Base-by-base conservation (phyloP, 1,140 invertebrate species). In the Parapsyche elsis region DNA sequence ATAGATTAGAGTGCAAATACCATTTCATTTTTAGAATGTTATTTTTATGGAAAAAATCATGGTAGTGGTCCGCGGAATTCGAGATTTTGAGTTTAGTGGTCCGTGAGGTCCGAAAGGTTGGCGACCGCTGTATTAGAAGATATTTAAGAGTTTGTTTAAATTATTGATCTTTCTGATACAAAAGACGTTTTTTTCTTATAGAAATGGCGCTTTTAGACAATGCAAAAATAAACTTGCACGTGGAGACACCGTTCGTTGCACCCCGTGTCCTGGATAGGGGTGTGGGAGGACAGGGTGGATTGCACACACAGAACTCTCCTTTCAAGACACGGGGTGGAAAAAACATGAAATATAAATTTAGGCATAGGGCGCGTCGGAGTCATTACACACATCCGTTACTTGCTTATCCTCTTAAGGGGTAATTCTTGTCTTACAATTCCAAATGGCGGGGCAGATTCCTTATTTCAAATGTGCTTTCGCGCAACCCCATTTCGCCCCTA, bases 321-420 rank as follows among this genome's bases (percentile, higher is more conserved):
- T 61, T 10, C 61, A 75, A 79, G 74, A 79, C 59, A 81, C 71
- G 80, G 80, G 85, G 84, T 19, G 64, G 85, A 86, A 84, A 84
- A 83, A 83, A 84, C 85, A 85, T 86, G 87, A 88, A 88, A 88
- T 89, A 89, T 87, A 86, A 87, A 87, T 87, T 85, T 83, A 78
- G 82, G 82, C 82, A 75, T 82, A 81, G 85, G 83, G 84, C 84
- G 85, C 85, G 84, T 85, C 83, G 85, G 46, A 77, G 87, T 85
- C 87, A 85, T 89, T 88, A 84, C 85, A 81, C 84, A 85, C 88
- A 89, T 88, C 87, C 88, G 88, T 86, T 88, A 87, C 87, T 88
- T 88, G 88, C 88, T 89, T 89, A 88, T 88, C 86, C 86, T 87
- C 86, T 86, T 85, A 86, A 87, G 87, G 87, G 86, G 86, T 87